These are phyloP conservation scores for Tragelaphus imberbis DNA, from an alignment of 2,113 vertebrate genomes.

Conservation along the genomic window DNA sequence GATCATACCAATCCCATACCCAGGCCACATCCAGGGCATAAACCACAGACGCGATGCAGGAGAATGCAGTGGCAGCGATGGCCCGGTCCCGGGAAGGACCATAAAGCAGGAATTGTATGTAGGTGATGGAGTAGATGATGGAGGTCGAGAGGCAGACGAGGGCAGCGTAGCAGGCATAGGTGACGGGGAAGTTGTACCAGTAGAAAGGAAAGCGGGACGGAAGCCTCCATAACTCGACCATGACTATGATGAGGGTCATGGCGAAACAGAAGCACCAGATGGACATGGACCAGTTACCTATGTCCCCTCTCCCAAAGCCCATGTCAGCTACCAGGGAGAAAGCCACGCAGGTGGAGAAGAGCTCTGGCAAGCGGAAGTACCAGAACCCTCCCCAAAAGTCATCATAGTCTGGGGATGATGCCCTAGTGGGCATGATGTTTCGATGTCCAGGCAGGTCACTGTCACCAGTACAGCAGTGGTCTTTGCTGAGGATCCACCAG, in stretches of 20 bases:
- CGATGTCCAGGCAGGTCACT: slow-evolving; percentile 30
- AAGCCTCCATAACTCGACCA: neutral
- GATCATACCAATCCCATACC: slow-evolving; percentile 75
- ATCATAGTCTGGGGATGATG: neutral
- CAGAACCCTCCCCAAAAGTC: slow-evolving; percentile 2
- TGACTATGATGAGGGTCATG: neutral
- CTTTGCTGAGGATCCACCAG: neutral
- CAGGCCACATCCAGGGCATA: slow-evolving; percentile 35
- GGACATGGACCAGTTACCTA: neutral
- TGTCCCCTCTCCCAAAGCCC: neutral
- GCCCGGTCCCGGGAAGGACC: neutral
- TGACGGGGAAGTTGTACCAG: neutral
- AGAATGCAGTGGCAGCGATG: neutral
- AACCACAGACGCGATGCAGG: neutral
- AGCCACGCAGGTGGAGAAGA: neutral
- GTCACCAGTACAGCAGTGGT: neutral
- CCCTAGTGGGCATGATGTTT: neutral
- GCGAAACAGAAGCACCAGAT: neutral
- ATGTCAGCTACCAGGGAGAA: neutral
- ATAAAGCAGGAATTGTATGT: neutral
- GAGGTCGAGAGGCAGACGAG: neutral
- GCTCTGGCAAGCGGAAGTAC: slow-evolving; percentile 79
- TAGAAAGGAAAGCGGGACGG: slow-evolving; percentile 68
- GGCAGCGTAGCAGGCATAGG: neutral
- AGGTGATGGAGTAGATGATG: neutral